Evolutionary conservation across 2,888 invertebrate species (phyloP).

Genomic region (Acleris literana): DNA sequence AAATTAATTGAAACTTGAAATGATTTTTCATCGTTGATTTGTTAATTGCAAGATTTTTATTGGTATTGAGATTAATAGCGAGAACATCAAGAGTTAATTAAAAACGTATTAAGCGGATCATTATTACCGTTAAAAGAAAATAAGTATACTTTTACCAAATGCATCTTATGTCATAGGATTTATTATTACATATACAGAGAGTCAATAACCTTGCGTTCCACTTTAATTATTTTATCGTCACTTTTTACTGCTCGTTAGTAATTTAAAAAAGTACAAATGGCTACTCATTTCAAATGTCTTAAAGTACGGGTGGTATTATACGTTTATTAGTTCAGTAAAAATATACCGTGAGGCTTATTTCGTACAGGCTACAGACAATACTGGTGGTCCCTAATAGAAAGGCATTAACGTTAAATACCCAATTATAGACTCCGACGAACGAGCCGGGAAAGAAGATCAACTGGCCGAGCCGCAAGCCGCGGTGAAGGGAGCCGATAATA

Average conservation of each 20-base stretch:
- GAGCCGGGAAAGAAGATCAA: constrained; percentile 65
- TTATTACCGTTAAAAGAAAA: no score
- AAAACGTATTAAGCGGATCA: no score
- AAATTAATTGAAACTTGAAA: constrained; percentile 68
- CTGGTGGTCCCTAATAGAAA: constrained; percentile 53
- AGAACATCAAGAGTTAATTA: background rate
- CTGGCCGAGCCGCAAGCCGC: constrained; percentile 27
- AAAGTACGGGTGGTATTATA: background rate
- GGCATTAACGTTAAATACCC: constrained; percentile 74
- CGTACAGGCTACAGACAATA: constrained; percentile 26
- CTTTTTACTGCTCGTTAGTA: no score
- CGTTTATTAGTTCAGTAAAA: background rate
- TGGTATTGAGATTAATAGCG: constrained; percentile 14
- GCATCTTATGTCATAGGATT: no score
- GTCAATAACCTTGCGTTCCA: no score
- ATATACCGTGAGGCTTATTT: constrained; percentile 6
- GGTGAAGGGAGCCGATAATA: constrained; percentile 25
- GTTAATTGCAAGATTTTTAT: constrained; percentile 42
- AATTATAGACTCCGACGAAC: constrained; percentile 65
- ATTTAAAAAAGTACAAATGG: no score
- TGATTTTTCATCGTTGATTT: constrained; percentile 56
- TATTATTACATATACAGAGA: no score
- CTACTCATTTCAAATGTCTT: no score
- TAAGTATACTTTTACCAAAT: no score
- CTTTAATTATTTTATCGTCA: no score